Base-by-base conservation (phyloP, 1,140 invertebrate genomes). In the Mesaphorura yosii region DNA sequence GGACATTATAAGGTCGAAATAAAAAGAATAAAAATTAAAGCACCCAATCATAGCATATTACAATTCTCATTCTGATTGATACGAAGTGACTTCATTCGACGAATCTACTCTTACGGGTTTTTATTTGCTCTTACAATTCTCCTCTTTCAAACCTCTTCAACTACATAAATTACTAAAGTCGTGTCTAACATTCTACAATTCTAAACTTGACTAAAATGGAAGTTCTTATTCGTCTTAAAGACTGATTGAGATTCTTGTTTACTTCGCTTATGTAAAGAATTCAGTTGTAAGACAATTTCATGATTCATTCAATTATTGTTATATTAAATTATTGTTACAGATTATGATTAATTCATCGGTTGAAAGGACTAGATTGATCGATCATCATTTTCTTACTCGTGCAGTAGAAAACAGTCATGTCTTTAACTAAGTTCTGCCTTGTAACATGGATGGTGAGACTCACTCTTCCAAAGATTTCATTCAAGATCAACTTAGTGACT, bases 401-500 rank as follows among this genome's bases (percentile, higher is more conserved):
- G 31, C n/a, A 10, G 10, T n/a, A 10, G 31, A 10, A 10, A 10
- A 10, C 31, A 10, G 31, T 34, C 10, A 34, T n/a, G 10, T 34
- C n/a, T 34, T n/a, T 34, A 10, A 10, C 31, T n/a, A 10, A 10
- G 31, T 6, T 31, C 46, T 48, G 25, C 23, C 46, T 48, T 48
- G 46, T 48, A 48, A 48, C 46, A 48, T 48, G 46, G 46, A 48
- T 26, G 46, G 46, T 20, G n/a, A 7, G 40, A 41, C 7, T 10
- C 10, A 34, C 31, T 34, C 31, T 10, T 10, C 10, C 31, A 10
- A 34, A 10, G 10, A 10, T 34, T 34, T 34, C n/a, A 34, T 34
- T 34, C n/a, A 34, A 34, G 31, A n/a, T 34, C 31, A 34, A n/a
- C 10, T 34, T n/a, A 34, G 31, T n/a, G n/a, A n/a, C n/a, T 10